These are phyloP conservation scores for Babyrousa celebensis DNA, from an alignment of 2,797 vertebrate species.

Conservation along the genomic window DNA sequence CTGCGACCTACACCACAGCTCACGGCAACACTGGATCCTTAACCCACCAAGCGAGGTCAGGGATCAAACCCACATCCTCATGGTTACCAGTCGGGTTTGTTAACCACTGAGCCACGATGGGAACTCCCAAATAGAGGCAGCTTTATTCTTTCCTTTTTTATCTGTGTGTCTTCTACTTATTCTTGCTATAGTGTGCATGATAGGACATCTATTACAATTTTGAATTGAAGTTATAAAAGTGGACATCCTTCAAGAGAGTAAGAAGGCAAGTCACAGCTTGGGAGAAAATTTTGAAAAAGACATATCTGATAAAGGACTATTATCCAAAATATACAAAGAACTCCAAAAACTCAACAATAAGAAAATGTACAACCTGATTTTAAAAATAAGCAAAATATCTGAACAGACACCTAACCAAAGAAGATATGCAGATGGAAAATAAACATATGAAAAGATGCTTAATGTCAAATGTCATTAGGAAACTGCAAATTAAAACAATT, in stretches of 20 bases:
- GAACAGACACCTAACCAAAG: neutral
- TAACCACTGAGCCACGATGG: no score
- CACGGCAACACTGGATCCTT: no score
- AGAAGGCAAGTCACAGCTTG: neutral
- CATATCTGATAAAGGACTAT: neutral
- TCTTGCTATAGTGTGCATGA: neutral
- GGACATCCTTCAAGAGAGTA: neutral
- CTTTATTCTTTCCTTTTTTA: slow-evolving; percentile 17
- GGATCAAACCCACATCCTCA: no score
- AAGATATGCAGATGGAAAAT: neutral
- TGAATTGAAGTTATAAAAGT: neutral
- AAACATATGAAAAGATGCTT: neutral
- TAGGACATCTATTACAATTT: neutral
- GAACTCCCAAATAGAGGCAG: neutral
- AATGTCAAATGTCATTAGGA: neutral
- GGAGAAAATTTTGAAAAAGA: slow-evolving; percentile 6
- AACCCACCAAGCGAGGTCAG: no score
- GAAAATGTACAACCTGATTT: slow-evolving; percentile 1
- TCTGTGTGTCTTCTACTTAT: neutral
- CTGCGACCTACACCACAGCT: no score
- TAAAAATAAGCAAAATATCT: neutral
- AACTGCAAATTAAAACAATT: slow-evolving; percentile 18
- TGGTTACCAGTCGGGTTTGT: no score
- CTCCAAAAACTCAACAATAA: neutral
- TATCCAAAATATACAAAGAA: neutral